phyloP scores from a whole-genome alignment of 1,140 invertebrate genomes.

The Venustaconcha ellipsiformis region DNA sequence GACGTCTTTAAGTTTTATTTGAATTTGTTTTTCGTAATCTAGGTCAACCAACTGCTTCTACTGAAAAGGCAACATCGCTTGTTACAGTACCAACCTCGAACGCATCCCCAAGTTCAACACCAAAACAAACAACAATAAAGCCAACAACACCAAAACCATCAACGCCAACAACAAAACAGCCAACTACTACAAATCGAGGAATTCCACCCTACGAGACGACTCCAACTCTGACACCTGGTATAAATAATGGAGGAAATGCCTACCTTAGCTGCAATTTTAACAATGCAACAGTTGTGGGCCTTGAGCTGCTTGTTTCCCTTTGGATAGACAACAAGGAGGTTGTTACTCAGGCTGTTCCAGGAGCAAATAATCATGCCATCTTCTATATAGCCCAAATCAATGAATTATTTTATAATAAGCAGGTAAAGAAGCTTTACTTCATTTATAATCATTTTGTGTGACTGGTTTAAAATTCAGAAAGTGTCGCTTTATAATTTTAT shows the following conservation, averaged over 20 bases:
- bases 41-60: background rate
- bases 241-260: constrained; percentile 10
- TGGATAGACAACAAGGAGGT: constrained; percentile 10
- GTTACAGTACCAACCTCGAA: background rate
- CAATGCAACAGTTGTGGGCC: constrained; percentile 4
- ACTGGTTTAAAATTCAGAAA: too few relatives aligned
- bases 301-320: constrained; percentile 10
- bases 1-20: too few relatives aligned
- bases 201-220: constrained; percentile 16
- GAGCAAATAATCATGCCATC: constrained; percentile 9
- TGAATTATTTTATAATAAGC: constrained; percentile 6
- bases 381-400: constrained; percentile 12
- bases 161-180: constrained; percentile 13
- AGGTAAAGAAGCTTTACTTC: background rate
- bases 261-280: constrained; percentile 18
- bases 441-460: background rate
- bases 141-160: constrained; percentile 12
- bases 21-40: background rate
- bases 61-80: background rate
- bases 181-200: constrained; percentile 18
- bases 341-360: background rate
- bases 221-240: constrained; percentile 4
- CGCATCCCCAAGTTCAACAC: constrained; percentile 3
- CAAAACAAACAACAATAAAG: background rate
- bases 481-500: too few relatives aligned